These are phyloP conservation scores for Trachelipus rathkii DNA, from an alignment of 1,140 invertebrate species.

Conservation along the genomic window DNA sequence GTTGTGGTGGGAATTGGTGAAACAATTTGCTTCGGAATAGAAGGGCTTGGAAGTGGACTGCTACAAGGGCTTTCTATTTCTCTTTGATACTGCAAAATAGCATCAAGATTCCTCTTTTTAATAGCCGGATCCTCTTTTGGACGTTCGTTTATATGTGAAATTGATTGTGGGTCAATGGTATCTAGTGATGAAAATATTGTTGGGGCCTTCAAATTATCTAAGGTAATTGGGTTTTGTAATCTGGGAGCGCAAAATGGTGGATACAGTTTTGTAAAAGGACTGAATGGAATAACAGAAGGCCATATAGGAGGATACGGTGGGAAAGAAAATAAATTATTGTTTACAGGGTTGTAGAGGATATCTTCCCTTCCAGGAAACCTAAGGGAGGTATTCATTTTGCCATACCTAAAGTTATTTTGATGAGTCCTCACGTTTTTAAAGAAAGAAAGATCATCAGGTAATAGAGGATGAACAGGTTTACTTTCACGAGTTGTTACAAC, in stretches of 20 bases:
- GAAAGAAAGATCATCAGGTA: slow-evolving; percentile 41
- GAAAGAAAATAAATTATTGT: slow-evolving; percentile 40
- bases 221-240: slow-evolving; percentile 8
- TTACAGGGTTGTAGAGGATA: slow-evolving; percentile 38
- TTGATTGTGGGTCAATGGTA: slow-evolving; percentile 3
- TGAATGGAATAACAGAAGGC: slow-evolving; percentile 42
- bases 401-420: neutral
- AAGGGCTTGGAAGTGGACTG: slow-evolving; percentile 9
- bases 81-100: slow-evolving; percentile 40
- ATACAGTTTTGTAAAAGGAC: slow-evolving; percentile 38
- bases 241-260: slow-evolving; percentile 28
- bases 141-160: slow-evolving; percentile 14
- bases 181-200: slow-evolving; percentile 30
- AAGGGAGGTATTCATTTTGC: neutral
- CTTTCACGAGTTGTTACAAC: slow-evolving; percentile 13
- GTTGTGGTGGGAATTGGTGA: slow-evolving; percentile 23
- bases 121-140: slow-evolving; percentile 37
- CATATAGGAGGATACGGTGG: slow-evolving; percentile 39
- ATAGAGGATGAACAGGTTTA: slow-evolving; percentile 26
- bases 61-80: slow-evolving; percentile 27
- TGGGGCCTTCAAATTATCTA: slow-evolving; percentile 29
- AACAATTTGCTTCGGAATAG: slow-evolving; percentile 1
- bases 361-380: slow-evolving; percentile 21
- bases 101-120: slow-evolving; percentile 44
- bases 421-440: slow-evolving; percentile 37